Evolutionary conservation across 2,113 vertebrate genomes (phyloP).

Genomic region (Coracopsis vasa): DNA sequence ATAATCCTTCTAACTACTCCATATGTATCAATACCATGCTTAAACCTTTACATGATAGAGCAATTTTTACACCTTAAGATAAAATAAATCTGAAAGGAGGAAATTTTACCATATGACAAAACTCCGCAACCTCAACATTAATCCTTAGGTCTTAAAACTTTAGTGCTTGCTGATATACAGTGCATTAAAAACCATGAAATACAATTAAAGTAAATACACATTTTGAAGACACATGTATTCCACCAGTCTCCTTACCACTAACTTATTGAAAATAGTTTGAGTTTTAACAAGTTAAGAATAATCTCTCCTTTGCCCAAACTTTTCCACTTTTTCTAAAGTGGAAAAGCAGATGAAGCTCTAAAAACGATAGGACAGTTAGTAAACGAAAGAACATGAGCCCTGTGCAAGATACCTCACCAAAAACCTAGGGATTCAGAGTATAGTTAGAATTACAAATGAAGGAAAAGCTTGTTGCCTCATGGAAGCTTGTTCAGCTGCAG

Average conservation of each 20-base stretch:
- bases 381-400: not conserved
- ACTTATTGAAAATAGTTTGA: not conserved
- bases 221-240: not conserved
- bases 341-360: not conserved
- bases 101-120: not conserved
- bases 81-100: not conserved
- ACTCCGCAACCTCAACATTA: not conserved
- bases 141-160: not conserved
- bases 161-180: not conserved
- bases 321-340: not conserved
- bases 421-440: not conserved
- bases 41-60: not conserved
- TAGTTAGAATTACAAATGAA: not conserved
- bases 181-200: not conserved
- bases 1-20: not conserved
- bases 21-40: not conserved
- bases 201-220: fast-evolving
- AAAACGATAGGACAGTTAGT: not conserved
- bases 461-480: not conserved
- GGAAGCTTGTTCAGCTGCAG: not conserved
- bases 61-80: not conserved
- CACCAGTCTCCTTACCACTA: not conserved
- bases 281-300: not conserved
- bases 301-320: not conserved
- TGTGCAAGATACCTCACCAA: not conserved